Conservation (phyloP, 2,888 invertebrate species). For the Automeris io region DNA sequence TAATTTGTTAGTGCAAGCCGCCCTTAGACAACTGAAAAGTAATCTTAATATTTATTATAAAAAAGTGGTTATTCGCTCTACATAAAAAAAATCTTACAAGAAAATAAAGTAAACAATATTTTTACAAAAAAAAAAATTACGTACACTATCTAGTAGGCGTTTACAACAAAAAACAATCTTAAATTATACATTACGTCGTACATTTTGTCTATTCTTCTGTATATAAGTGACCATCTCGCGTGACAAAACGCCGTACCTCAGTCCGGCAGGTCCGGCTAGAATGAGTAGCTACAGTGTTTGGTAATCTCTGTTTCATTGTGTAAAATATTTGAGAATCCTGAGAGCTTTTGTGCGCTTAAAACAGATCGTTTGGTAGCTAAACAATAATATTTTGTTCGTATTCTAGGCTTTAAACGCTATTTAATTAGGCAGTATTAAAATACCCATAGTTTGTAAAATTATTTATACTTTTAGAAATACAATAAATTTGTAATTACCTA, state of each 20-base stretch:
- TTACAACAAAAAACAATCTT: background rate
- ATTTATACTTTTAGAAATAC: too few relatives aligned
- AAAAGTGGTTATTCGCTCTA: too few relatives aligned
- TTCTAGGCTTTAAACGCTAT: slow-evolving; percentile 19
- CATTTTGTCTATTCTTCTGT: slow-evolving; percentile 7
- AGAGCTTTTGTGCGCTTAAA: slow-evolving; percentile 11
- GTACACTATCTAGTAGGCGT: too few relatives aligned
- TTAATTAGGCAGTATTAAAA: too few relatives aligned
- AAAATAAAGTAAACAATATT: too few relatives aligned
- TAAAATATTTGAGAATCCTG: slow-evolving; percentile 45
- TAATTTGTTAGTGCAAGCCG: too few relatives aligned
- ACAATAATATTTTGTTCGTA: slow-evolving; percentile 25
- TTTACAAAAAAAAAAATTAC: too few relatives aligned
- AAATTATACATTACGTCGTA: slow-evolving; percentile 1
- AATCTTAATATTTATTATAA: too few relatives aligned
- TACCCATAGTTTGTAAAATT: too few relatives aligned
- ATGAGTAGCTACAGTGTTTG: slow-evolving; percentile 64
- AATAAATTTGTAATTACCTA: too few relatives aligned
- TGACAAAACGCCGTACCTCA: slow-evolving; percentile 54
- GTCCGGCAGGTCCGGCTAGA: slow-evolving; percentile 41
- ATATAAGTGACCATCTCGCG: slow-evolving; percentile 41
- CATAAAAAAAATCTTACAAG: too few relatives aligned
- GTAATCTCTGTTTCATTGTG: slow-evolving; percentile 65
- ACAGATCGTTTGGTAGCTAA: slow-evolving; percentile 13
- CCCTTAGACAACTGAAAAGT: too few relatives aligned